These are phyloP conservation scores for Seira sanloemensis DNA, from an alignment of 2,888 invertebrate genomes.

Conservation along the genomic window DNA sequence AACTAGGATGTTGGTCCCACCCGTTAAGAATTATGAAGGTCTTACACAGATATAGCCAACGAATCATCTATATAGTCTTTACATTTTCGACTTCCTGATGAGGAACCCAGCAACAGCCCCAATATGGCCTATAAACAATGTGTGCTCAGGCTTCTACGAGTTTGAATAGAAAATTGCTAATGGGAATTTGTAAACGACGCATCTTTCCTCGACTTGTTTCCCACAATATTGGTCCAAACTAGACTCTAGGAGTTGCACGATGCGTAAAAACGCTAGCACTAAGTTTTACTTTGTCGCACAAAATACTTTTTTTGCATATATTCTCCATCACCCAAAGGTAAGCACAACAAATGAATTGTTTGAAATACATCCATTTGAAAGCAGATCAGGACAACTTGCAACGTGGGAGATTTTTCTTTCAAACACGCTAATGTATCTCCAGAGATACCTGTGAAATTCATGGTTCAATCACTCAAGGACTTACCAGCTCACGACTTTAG, in stretches of 20 bases:
- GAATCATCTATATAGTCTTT: not conserved
- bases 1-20: slow-evolving; percentile 15
- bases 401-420: slow-evolving; percentile 7
- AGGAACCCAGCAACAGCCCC: too few species aligned
- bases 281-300: not conserved
- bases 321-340: not conserved
- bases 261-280: not conserved
- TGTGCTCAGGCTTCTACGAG: slow-evolving; percentile 27
- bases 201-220: not conserved
- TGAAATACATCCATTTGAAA: not conserved
- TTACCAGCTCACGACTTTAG: not conserved
- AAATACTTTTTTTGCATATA: not conserved
- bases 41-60: not conserved
- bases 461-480: slow-evolving; percentile 10
- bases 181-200: slow-evolving; percentile 48
- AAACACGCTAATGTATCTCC: slow-evolving; percentile 18
- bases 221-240: not conserved
- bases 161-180: slow-evolving; percentile 45
- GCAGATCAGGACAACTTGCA: not conserved
- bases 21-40: too few species aligned
- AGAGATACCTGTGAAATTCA: slow-evolving; percentile 25
- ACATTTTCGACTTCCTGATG: not conserved
- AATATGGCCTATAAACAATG: slow-evolving; percentile 28
- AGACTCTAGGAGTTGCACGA: too few species aligned
- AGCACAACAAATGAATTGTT: not conserved